Evolutionary conservation across 2,797 vertebrate genomes (phyloP), one percentile per base, ranked within the genome.

Genomic region (Gephyroberyx darwinii): DNA sequence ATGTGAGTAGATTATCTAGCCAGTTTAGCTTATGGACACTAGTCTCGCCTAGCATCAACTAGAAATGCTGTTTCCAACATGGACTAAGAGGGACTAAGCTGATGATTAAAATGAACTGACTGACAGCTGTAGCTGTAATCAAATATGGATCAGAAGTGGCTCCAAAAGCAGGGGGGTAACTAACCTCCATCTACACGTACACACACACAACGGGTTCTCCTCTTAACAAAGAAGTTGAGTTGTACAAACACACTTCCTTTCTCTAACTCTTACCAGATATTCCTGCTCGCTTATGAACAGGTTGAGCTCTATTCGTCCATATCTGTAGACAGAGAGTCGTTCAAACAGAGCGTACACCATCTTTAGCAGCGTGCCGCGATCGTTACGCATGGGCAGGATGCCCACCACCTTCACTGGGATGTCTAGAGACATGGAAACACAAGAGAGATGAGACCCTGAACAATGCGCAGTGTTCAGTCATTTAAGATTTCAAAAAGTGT

Each of bases 241-340:
- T 12, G 2, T 17, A 54, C 5, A 26, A 2, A 10, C 53, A 30
- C 7, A 30, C 39, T 8, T 30, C 7, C 3, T 17, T 48, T 13
- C 16, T 50, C 0, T n/a, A 17, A 2, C 43, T 63, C 90, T 26
- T 93, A 99, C 98, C 91, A 74, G 80, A 74, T 95, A 99, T 76
- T 96, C 93, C 69, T 64, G 95, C 91, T 98, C 96, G 59, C 90
- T 95, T 30, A 99, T 82, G 78, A 99, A 96, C 75, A 98, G 51
- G 91, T 96, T 95, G 68, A 99, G 88, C 87, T 99, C 96, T 66
- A 95, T 45, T 85, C 97, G 95, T 81, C 98, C 98, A 0, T 95
- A 97, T 92, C 75, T 94, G 92, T 88, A 98, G 82, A 98, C 55
- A 39, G 96, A 98, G 67, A 69, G 83, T 65, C 94, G 88, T 69